These are phyloP conservation scores for Solenopsis invicta DNA, from an alignment of 1,140 invertebrate genomes.

Conservation along the genomic window DNA sequence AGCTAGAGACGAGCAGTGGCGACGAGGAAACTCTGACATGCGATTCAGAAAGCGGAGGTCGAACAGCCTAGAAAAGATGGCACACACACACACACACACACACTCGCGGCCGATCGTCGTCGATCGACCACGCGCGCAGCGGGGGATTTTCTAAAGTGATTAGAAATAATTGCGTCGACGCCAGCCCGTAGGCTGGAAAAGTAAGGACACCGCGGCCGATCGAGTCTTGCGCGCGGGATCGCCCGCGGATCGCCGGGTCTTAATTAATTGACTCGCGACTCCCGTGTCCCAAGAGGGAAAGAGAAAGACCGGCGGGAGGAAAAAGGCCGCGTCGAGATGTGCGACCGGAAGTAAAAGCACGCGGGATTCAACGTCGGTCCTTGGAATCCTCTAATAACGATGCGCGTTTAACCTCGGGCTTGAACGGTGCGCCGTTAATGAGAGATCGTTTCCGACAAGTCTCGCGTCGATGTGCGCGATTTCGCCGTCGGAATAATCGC, in stretches of 20 bases:
- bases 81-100: slow-evolving; percentile 38
- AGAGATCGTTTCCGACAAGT: slow-evolving; percentile 29
- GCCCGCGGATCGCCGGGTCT: slow-evolving; percentile 13
- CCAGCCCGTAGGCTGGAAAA: slow-evolving; percentile 53
- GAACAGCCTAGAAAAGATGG: slow-evolving; percentile 67
- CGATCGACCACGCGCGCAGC: neutral
- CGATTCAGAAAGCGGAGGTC: slow-evolving; percentile 32
- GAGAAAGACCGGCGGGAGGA: neutral
- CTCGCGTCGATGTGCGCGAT: slow-evolving; percentile 2
- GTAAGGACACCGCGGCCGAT: slow-evolving; percentile 19
- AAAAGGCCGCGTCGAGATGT: neutral
- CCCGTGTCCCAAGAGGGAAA: neutral
- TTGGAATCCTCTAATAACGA: slow-evolving; percentile 36
- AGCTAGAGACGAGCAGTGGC: slow-evolving; percentile 32
- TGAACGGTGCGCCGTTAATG: slow-evolving; percentile 38
- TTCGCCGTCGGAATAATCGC: slow-evolving; percentile 19
- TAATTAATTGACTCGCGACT: slow-evolving; percentile 64
- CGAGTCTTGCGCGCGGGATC: neutral
- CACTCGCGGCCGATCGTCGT: slow-evolving; percentile 23
- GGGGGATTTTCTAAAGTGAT: slow-evolving; percentile 71
- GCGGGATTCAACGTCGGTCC: neutral
- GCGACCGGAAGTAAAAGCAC: slow-evolving; percentile 49
- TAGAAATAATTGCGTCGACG: slow-evolving; percentile 72
- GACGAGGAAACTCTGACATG: slow-evolving; percentile 62
- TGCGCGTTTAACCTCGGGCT: slow-evolving; percentile 24